A percentile compares a stretch with the other conserved stretches of the same genome.
Conservation (phyloP, 2,113 vertebrate species). For the Zosterops lateralis region DNA sequence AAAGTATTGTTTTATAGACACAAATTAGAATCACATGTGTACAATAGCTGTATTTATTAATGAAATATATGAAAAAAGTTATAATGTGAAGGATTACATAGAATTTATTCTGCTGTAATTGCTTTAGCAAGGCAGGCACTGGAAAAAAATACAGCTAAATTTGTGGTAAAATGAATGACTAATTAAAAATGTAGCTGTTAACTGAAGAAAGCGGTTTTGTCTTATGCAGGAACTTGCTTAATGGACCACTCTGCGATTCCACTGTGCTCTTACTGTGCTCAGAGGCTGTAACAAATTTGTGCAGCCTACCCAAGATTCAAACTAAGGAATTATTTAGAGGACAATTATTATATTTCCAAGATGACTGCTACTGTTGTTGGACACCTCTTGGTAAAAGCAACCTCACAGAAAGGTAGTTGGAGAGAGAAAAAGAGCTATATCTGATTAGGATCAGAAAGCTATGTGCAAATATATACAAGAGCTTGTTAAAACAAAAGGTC, state of each 20-base stretch:
- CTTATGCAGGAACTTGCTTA: background rate
- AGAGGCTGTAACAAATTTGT: constrained; percentile 33
- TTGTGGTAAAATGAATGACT: background rate
- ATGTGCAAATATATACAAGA: background rate
- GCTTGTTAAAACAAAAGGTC: background rate
- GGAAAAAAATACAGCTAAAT: constrained; percentile 6
- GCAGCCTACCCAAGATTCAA: background rate
- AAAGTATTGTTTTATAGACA: background rate
- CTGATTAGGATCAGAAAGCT: background rate
- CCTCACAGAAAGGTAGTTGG: background rate
- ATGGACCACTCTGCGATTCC: background rate
- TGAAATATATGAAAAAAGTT: background rate
- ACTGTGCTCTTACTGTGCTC: constrained; percentile 19
- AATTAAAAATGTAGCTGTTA: constrained; percentile 24
- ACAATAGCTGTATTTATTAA: background rate
- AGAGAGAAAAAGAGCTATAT: background rate
- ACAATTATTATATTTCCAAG: background rate
- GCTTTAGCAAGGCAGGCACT: background rate
- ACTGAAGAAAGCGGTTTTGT: background rate
- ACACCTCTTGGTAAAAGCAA: background rate
- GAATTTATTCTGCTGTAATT: background rate
- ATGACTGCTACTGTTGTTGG: background rate
- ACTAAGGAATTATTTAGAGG: background rate
- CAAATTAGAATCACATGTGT: background rate
- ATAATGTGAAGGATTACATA: background rate